A percentile compares a stretch with the other conserved stretches of the same genome.
These are phyloP conservation scores for Dendroctonus valens DNA, from an alignment of 1,140 invertebrate genomes.

Conservation along the genomic window DNA sequence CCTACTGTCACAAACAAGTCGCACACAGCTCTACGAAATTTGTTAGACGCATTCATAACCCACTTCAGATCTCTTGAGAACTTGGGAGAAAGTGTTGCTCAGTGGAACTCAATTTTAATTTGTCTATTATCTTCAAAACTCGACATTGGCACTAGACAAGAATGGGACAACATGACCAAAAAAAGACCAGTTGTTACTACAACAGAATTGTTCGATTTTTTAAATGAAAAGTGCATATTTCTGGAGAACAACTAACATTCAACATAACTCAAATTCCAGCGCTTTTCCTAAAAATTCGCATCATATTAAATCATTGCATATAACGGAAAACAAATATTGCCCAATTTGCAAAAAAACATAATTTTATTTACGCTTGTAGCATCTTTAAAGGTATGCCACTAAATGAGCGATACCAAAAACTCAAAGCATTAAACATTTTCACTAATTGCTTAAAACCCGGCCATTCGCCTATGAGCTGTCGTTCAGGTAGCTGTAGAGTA, in stretches of 20 bases:
- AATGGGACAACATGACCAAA: slow-evolving; percentile 2
- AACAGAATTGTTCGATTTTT: no score
- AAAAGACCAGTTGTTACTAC: not conserved
- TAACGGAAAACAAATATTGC: not conserved
- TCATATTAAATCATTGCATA: not conserved
- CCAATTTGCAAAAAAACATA: not conserved
- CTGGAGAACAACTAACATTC: not conserved
- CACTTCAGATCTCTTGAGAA: not conserved
- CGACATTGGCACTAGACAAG: not conserved
- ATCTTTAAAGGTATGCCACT: not conserved
- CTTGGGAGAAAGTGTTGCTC: not conserved
- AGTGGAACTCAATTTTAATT: not conserved
- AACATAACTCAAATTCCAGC: not conserved
- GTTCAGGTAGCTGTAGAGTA: not conserved
- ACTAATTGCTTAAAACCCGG: not conserved
- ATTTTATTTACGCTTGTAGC: not conserved
- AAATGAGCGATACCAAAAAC: not conserved
- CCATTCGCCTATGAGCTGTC: not conserved
- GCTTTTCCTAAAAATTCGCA: not conserved
- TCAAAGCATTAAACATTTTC: not conserved
- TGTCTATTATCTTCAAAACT: not conserved
- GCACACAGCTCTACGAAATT: not conserved
- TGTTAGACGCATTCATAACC: not conserved
- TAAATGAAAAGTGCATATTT: not conserved
- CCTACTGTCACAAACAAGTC: not conserved